Base-by-base conservation (phyloP, 2,797 vertebrate species). In the Eupleurogrammus muticus region DNA sequence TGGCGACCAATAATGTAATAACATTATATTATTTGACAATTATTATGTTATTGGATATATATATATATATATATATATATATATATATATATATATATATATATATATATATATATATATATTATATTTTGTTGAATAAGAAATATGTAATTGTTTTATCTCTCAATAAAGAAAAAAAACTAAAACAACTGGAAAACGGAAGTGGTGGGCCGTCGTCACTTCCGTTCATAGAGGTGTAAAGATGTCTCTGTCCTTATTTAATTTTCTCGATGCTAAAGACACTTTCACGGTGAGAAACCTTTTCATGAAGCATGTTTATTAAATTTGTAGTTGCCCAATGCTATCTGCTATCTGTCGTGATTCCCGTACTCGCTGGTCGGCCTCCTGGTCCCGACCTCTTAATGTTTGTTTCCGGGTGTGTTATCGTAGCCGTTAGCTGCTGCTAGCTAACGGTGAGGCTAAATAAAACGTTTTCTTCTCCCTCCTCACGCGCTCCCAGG, bases 181-280 rank as follows among this genome's bases (percentile, higher is more conserved):
- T 17, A 17, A 17, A 36, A 36, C 35, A 44, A 17, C 12, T 28
- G 3, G 28, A 28, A 77, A 70, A 85, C 91, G 92, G 93, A 94
- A 88, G 36, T 28, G 2, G 16, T 79, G 24, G n/a, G n/a, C n/a
- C 0, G 0, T 0, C 2, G 28, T 0, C 23, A 66, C 0, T 78
- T 90, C 89, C 88, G 62, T 77, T 76, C 66, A 10, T 9, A 0
- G 13, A 19, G 9, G 40, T 1, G 64, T 55, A 75, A 93, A 91
- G 61, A 95, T 95, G 94, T 93, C 93, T 72, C 90, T 90, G 61
- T 76, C 90, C 59, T 61, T 85, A 16, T 94, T 93, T 62, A 91
- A 93, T 84, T 94, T 94, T 83, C 60, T 80, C 49, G 94, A 94
- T 14, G 92, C 92, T 70, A 93, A 92, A 88, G 90, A 95, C 70